These are phyloP conservation scores for Nymphicus hollandicus DNA, from an alignment of 2,113 vertebrate genomes.

Conservation along the genomic window DNA sequence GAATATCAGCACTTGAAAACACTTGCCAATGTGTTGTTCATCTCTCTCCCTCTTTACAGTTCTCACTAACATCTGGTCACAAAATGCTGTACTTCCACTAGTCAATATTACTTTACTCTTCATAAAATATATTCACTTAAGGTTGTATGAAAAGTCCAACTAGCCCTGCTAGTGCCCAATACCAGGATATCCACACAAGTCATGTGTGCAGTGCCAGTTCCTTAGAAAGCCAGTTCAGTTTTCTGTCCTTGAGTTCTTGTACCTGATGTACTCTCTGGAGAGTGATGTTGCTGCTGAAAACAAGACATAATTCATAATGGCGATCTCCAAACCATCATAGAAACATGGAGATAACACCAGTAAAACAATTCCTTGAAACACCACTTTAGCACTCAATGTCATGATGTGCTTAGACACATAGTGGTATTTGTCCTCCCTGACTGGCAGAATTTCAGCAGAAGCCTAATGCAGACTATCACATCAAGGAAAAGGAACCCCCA, in stretches of 20 bases:
- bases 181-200: neutral
- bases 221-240: neutral
- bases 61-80: neutral
- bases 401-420: accelerated
- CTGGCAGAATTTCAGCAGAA: neutral
- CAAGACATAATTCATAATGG: neutral
- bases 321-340: neutral
- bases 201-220: neutral
- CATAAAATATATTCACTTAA: neutral
- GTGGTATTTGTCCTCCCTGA: accelerated
- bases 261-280: neutral
- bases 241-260: neutral
- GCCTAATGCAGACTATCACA: neutral
- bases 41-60: neutral
- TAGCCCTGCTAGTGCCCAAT: neutral
- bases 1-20: neutral
- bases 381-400: accelerated
- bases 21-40: neutral
- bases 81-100: neutral
- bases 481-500: neutral
- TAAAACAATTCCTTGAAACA: neutral
- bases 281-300: neutral
- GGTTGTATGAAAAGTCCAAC: neutral
- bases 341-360: neutral
- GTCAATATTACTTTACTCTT: neutral